Conservation (phyloP, 2,888 invertebrate species). For the Nycteola revayana region DNA sequence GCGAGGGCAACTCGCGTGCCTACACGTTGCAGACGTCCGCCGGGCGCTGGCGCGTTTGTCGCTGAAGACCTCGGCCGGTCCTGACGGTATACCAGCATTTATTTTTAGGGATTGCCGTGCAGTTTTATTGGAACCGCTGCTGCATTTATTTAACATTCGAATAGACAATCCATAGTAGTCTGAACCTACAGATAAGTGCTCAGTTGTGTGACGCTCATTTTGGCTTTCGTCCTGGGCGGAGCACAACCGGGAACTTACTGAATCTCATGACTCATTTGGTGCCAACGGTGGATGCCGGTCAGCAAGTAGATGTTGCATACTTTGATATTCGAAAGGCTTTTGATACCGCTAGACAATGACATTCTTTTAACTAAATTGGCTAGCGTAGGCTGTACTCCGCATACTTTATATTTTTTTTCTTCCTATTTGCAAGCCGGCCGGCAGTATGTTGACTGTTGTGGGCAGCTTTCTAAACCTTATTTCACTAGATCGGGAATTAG, state of each 20-base stretch:
- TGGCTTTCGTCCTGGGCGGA: slow-evolving; percentile 1
- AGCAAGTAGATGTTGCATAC: slow-evolving; percentile 5
- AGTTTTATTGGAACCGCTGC: slow-evolving; percentile 1
- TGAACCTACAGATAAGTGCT: slow-evolving; percentile 1
- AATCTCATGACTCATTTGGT: too few relatives aligned
- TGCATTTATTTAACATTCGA: slow-evolving; percentile 1
- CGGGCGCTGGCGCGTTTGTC: slow-evolving; percentile 1
- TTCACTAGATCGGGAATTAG: slow-evolving; percentile 3
- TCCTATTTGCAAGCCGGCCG: slow-evolving; percentile 1
- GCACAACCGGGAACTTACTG: background rate
- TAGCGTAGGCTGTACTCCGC: too few relatives aligned
- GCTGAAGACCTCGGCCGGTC: slow-evolving; percentile 6
- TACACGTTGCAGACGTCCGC: slow-evolving; percentile 1
- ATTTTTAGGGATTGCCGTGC: slow-evolving; percentile 5
- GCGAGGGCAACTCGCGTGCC: slow-evolving; percentile 1
- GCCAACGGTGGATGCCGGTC: slow-evolving; percentile 2
- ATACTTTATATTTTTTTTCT: slow-evolving; percentile 2
- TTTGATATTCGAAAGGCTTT: slow-evolving; percentile 8
- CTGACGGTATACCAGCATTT: slow-evolving; percentile 5
- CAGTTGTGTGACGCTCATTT: slow-evolving; percentile 1
- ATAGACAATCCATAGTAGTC: background rate
- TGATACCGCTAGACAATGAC: background rate
- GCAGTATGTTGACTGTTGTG: slow-evolving; percentile 7
- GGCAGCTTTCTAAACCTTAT: slow-evolving; percentile 1
- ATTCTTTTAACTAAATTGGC: background rate